Evolutionary conservation across 1,140 invertebrate genomes (phyloP).

Genomic region (Brachionus rotundiformis): DNA sequence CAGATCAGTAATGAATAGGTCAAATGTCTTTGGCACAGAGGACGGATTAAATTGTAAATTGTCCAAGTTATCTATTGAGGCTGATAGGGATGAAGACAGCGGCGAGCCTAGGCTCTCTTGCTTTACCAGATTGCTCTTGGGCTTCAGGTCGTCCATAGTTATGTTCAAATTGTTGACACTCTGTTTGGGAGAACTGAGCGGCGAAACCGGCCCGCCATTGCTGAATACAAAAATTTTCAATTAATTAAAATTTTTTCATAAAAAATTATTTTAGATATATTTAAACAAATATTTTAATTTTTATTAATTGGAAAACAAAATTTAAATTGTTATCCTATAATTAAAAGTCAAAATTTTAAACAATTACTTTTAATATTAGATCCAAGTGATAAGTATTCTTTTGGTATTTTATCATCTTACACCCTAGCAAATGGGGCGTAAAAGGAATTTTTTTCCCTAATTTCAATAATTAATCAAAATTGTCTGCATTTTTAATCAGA

Average conservation of each 20-base stretch:
- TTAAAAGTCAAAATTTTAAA: too few relatives aligned
- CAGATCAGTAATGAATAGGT: slow-evolving; percentile 36
- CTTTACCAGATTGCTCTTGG: not conserved
- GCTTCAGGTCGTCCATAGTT: not conserved
- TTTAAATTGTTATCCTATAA: too few relatives aligned
- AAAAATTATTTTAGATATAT: too few relatives aligned
- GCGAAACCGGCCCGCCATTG: slow-evolving; percentile 7
- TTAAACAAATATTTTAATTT: too few relatives aligned
- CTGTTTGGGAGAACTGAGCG: not conserved
- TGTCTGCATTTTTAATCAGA: too few relatives aligned
- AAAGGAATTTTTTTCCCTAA: too few relatives aligned
- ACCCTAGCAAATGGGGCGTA: too few relatives aligned
- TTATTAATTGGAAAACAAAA: too few relatives aligned
- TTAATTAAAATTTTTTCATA: not conserved
- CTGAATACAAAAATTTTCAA: not conserved
- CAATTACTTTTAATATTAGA: too few relatives aligned
- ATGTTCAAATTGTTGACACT: not conserved
- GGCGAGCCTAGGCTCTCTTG: not conserved
- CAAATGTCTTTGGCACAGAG: slow-evolving; percentile 44
- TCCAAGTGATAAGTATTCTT: too few relatives aligned
- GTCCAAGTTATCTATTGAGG: slow-evolving; percentile 32
- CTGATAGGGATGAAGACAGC: not conserved
- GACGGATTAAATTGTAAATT: slow-evolving; percentile 29
- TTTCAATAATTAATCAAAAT: too few relatives aligned
- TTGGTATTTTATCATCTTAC: too few relatives aligned